phyloP scores from a whole-genome alignment of 2,797 vertebrate genomes.

The Tokudaia tokunoshimensis region DNA sequence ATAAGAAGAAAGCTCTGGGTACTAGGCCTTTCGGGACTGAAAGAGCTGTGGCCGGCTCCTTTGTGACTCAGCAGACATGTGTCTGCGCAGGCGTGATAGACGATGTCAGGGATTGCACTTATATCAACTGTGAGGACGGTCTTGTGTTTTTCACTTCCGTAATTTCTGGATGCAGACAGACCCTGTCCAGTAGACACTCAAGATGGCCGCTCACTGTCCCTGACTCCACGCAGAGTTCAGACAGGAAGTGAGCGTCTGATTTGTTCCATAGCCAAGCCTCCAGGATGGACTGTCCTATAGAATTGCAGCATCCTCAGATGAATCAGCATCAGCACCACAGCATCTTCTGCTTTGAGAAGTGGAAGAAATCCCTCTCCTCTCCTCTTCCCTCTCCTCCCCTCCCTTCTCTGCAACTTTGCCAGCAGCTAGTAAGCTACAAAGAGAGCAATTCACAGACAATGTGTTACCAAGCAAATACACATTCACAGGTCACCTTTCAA shows the following conservation, averaged over 20 bases:
- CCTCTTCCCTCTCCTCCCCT: not conserved
- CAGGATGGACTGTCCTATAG: not conserved
- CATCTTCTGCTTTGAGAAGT: not conserved
- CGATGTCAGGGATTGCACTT: conserved; percentile 57
- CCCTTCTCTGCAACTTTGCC: not conserved
- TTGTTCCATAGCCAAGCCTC: not conserved
- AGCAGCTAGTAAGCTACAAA: not conserved
- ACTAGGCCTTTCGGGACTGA: conserved; percentile 14
- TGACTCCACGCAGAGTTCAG: not conserved
- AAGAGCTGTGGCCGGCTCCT: conserved; percentile 71
- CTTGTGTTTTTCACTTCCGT: conserved; percentile 50
- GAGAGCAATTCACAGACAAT: not conserved
- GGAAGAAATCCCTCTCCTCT: not conserved
- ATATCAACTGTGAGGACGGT: conserved; percentile 66
- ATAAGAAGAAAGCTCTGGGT: not conserved
- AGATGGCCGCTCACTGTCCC: not conserved
- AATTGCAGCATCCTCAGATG: not conserved
- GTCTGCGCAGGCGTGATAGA: conserved; percentile 68
- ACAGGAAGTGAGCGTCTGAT: not conserved
- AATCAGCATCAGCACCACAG: not conserved
- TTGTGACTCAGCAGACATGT: not conserved
- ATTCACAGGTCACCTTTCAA: not conserved
- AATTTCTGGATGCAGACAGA: not conserved
- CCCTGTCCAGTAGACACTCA: not conserved
- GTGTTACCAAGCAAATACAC: not conserved